A percentile compares a stretch with the other conserved stretches of the same genome.
Conservation (phyloP, 2,888 invertebrate species). For the Spialia ferax region DNA sequence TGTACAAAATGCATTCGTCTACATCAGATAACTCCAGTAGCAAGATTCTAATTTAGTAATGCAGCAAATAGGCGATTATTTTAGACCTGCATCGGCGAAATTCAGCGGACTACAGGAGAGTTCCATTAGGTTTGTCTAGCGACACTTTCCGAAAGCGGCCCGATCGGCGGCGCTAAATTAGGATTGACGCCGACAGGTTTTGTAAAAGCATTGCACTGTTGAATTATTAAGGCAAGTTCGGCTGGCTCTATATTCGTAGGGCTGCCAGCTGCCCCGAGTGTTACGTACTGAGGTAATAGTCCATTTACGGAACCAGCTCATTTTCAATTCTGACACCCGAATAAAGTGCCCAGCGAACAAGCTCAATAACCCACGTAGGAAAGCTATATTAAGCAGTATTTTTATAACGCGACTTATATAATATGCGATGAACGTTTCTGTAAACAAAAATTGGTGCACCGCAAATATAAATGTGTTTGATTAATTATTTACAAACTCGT, state of each 20-base stretch:
- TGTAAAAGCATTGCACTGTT: conserved; percentile 87
- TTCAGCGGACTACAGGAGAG: conserved; percentile 65
- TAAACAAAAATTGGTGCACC: no score
- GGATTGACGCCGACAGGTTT: conserved; percentile 85
- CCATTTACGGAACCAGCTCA: conserved; percentile 76
- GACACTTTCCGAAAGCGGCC: conserved; percentile 81
- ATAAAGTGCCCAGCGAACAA: conserved; percentile 74
- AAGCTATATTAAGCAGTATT: no score
- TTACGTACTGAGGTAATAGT: conserved; percentile 62
- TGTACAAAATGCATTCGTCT: not conserved
- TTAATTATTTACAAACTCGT: conserved; percentile 16
- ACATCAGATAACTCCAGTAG: not conserved
- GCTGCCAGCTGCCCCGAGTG: conserved; percentile 59
- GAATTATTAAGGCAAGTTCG: conserved; percentile 84
- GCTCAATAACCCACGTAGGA: no score
- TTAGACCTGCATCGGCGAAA: conserved; percentile 38
- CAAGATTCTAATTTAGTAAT: conserved; percentile 21
- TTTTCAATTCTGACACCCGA: conserved; percentile 82
- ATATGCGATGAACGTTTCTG: no score
- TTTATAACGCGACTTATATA: no score
- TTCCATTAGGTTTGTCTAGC: conserved; percentile 83
- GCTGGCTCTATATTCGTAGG: conserved; percentile 79
- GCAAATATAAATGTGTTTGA: not conserved
- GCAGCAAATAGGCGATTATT: conserved; percentile 31
- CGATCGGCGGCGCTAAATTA: conserved; percentile 82